Conservation (phyloP, 1,140 invertebrate genomes). For the Tetragnatha versicolor region DNA sequence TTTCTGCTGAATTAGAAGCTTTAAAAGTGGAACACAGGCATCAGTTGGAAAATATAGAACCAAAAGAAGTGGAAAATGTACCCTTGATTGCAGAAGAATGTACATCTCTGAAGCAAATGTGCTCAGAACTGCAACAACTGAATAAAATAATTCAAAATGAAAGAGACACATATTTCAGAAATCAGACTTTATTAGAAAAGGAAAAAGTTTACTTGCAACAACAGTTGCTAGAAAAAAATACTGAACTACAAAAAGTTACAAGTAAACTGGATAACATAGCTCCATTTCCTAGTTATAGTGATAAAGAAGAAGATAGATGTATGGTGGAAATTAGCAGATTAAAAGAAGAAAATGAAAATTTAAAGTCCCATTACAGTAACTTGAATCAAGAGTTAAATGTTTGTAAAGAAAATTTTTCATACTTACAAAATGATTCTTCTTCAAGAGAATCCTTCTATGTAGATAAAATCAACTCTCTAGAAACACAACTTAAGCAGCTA, state of each 20-base stretch:
- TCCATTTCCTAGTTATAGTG: background rate
- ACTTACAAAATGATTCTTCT: constrained; percentile 3
- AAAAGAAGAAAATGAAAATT: constrained; percentile 16
- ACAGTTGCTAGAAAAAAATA: constrained; percentile 15
- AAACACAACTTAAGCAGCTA: background rate
- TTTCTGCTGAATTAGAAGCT: background rate
- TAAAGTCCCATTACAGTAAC: background rate
- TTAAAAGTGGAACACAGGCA: background rate
- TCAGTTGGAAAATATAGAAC: background rate
- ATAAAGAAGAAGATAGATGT: background rate
- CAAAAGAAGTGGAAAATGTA: background rate
- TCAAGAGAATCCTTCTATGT: constrained; percentile 18
- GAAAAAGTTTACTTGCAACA: constrained; percentile 45
- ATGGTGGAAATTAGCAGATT: background rate
- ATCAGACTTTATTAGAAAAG: constrained; percentile 37
- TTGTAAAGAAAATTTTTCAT: background rate
- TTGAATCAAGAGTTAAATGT: constrained; percentile 22
- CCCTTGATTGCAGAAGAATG: background rate
- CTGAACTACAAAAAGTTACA: constrained; percentile 9
- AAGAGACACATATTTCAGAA: constrained; percentile 3
- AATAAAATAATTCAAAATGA: constrained; percentile 23
- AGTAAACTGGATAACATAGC: background rate
- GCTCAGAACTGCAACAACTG: background rate
- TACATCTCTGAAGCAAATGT: background rate
- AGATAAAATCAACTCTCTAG: constrained; percentile 9